A percentile compares a stretch with the other conserved stretches of the same genome.
These are phyloP conservation scores for Drosophila vallismaia DNA, from an alignment of 2,888 invertebrate genomes.

Conservation along the genomic window DNA sequence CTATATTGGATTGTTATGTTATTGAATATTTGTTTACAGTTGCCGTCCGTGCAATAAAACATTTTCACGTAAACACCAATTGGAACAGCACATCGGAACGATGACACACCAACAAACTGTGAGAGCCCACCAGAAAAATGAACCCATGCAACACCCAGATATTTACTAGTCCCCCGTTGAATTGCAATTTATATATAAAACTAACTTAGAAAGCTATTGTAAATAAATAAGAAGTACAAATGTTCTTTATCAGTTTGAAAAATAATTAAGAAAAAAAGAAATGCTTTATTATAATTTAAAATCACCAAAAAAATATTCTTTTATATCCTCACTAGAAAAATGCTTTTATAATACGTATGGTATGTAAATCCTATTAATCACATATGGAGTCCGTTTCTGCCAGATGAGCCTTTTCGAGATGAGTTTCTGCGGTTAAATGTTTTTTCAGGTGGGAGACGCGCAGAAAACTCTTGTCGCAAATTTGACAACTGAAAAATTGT, in stretches of 20 bases:
- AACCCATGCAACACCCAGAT: conserved; percentile 50
- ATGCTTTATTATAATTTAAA: neutral
- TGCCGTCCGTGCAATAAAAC: conserved; percentile 82
- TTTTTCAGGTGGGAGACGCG: conserved; percentile 4
- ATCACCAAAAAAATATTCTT: neutral
- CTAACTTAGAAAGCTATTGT: conserved; percentile 19
- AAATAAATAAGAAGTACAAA: conserved; percentile 41
- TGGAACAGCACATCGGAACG: conserved; percentile 81
- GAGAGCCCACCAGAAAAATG: conserved; percentile 54
- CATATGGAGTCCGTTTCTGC: neutral
- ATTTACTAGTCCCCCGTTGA: conserved; percentile 51
- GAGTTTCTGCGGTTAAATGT: conserved; percentile 6
- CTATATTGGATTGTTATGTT: neutral
- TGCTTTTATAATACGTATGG: neutral
- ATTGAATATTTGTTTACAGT: conserved; percentile 49
- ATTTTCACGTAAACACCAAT: conserved; percentile 82
- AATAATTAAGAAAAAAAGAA: neutral
- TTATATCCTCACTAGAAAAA: neutral
- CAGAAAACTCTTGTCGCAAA: conserved; percentile 27
- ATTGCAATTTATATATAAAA: conserved; percentile 14
- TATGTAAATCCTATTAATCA: neutral
- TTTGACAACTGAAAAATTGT: conserved; percentile 12
- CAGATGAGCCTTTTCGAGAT: conserved; percentile 4
- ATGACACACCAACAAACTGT: conserved; percentile 82
- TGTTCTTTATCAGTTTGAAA: conserved; percentile 21